Conservation (phyloP, 2,113 vertebrate genomes). For the Columba janthina region DNA sequence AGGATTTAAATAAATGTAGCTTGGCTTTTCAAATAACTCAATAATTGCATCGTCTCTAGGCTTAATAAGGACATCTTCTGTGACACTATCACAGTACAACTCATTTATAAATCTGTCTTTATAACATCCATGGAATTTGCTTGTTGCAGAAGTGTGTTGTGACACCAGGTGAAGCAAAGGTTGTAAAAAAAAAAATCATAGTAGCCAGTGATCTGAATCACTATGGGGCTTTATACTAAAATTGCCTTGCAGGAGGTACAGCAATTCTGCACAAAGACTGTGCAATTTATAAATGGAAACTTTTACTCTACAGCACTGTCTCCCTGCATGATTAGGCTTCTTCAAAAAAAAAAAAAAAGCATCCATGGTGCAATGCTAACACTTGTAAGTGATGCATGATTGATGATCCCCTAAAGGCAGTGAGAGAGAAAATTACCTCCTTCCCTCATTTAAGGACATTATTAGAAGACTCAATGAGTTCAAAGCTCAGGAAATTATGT, state of each 20-base stretch:
- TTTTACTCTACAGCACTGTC: constrained; percentile 28
- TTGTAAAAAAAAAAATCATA: background rate
- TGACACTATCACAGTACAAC: background rate
- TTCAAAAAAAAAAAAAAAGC: background rate
- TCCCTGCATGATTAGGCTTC: constrained; percentile 6
- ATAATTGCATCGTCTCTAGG: background rate
- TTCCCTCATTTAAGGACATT: constrained; percentile 56
- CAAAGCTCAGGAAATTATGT: constrained; percentile 65
- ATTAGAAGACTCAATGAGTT: constrained; percentile 63
- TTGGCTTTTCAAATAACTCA: constrained; percentile 1
- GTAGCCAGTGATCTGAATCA: background rate
- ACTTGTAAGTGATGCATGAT: constrained; percentile 49
- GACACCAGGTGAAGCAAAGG: background rate
- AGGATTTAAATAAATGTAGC: background rate
- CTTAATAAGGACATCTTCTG: constrained; percentile 26
- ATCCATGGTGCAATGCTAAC: constrained; percentile 17
- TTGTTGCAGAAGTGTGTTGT: constrained; percentile 31
- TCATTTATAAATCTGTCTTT: constrained; percentile 35
- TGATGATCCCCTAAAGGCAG: constrained; percentile 59
- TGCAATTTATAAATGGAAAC: constrained; percentile 42
- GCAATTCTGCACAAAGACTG: constrained; percentile 25
- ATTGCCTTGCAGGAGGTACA: constrained; percentile 14
- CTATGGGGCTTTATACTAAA: background rate
- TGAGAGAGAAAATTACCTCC: constrained; percentile 61
- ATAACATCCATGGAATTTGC: constrained; percentile 11